Conservation (phyloP, 2,797 vertebrate species). For the Botia kubotai region DNA sequence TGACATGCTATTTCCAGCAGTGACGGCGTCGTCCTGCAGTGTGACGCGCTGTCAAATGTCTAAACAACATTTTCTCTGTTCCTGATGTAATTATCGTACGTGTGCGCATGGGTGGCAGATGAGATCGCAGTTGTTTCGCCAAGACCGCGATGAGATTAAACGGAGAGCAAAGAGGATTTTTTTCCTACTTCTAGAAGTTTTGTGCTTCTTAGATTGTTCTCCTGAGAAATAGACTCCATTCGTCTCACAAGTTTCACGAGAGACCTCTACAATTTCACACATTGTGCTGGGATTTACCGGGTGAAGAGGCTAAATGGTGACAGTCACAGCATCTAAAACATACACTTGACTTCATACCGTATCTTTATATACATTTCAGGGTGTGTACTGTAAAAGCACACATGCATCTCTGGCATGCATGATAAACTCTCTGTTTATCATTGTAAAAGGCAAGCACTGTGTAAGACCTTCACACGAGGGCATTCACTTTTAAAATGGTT, state of each 20-base stretch:
- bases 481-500: constrained; percentile 61
- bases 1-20: background rate
- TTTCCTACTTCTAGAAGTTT: background rate
- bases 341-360: background rate
- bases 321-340: no score
- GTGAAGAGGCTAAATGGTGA: no score
- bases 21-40: background rate
- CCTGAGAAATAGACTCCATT: background rate
- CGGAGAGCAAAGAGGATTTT: background rate
- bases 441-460: constrained; percentile 64
- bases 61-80: background rate
- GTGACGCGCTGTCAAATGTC: background rate
- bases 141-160: background rate
- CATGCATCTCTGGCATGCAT: background rate
- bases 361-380: background rate
- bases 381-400: no score
- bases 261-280: background rate
- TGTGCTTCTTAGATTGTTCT: background rate
- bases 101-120: background rate
- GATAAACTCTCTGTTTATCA: constrained; percentile 51
- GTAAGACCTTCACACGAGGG: constrained; percentile 65
- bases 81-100: background rate
- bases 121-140: background rate
- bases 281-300: no score
- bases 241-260: background rate